Base-by-base conservation (phyloP, 2,888 invertebrate genomes). In the Drosophila paranaensis region DNA sequence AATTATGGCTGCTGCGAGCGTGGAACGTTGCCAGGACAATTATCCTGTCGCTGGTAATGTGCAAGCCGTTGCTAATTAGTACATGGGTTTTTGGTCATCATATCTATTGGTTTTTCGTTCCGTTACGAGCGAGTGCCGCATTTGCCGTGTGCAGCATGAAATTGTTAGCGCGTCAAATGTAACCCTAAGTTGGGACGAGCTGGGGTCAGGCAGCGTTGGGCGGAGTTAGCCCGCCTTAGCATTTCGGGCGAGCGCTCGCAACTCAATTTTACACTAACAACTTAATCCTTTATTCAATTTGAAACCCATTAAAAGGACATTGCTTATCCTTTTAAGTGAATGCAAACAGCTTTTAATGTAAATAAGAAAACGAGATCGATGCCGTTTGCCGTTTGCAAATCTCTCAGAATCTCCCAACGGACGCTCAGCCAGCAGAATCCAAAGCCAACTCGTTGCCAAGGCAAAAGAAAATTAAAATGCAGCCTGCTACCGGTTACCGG, bases 201-300 rank as follows among this genome's bases (percentile, higher is more conserved):
- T 20, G 20, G 8, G 33, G 48, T 37, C 10, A n/a, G 40, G 10
- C 20, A 20, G 20, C 11, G 58, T 35, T 35, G 53, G 63, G 60
- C 45, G 51, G 46, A 62, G 74, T 71, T 83, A 27, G 39, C 14
- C 10, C 46, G 61, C 58, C 45, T 53, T 66, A 61, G 70, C 76
- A 79, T 71, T 78, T 67, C 79, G 82, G 75, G 87, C 74, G 85
- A 74, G 80, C 84, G 81, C 84, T 89, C 85, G 83, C 88, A 91
- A 91, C 88, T 90, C 91, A 90, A 91, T 91, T 92, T 91, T 84
- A 89, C 90, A 92, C 91, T 92, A 92, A 92, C 92, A 92, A 92
- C 90, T 89, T 92, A 92, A 92, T 92, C 92, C 92, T 91, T 92
- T 92, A 92, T 92, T 92, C 92, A 92, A 92, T 92, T 92, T 91